Evolutionary conservation across 2,113 vertebrate genomes (phyloP), one percentile per base, ranked within the genome.

Genomic region (Dipodomys spectabilis): DNA sequence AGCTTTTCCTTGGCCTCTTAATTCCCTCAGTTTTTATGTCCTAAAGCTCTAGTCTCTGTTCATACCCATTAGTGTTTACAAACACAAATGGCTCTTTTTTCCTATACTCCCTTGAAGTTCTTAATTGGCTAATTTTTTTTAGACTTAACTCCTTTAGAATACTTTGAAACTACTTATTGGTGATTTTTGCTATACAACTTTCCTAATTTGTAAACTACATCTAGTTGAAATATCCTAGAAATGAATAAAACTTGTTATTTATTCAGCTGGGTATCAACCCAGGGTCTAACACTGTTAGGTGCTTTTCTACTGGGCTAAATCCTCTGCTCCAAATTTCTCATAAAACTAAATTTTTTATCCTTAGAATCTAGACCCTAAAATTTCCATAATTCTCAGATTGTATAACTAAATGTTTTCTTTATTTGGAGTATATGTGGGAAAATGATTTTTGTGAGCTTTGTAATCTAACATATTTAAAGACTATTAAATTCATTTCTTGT

Each of bases 101-200:
- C 44, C 65, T 75, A 3, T 1, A 11, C 15, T 5, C 19, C 72
- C 53, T 49, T 88, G 53, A 85, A 91, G 27, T 91, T 92, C 39
- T 67, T 88, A 45, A 88, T 92, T 62, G 86, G 15, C 12, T 93
- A 57, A 39, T 2, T 95, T 94, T 94, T 82, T 19, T 74, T 27
- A 91, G 81, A 81, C 10, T 91, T 95, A 49, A 67, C 22, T 85
- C 25, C 49, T 83, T 88, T 5, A 35, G 88, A 90, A 0, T 90
- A 27, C 89, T 93, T 95, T 91, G 86, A 91, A 28, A 69, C 18
- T 92, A 82, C 57, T 75, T 74, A 69, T 90, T 94, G 39, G 92
- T 92, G 53, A 53, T 82, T 0, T 90, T 96, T 74, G 64, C 69
- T 73, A 44, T 65, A 81, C 81, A 45, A 73, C 35, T 4, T 20